Evolutionary conservation across 2,888 invertebrate genomes (phyloP).

Genomic region (Ceriagrion tenellum): DNA sequence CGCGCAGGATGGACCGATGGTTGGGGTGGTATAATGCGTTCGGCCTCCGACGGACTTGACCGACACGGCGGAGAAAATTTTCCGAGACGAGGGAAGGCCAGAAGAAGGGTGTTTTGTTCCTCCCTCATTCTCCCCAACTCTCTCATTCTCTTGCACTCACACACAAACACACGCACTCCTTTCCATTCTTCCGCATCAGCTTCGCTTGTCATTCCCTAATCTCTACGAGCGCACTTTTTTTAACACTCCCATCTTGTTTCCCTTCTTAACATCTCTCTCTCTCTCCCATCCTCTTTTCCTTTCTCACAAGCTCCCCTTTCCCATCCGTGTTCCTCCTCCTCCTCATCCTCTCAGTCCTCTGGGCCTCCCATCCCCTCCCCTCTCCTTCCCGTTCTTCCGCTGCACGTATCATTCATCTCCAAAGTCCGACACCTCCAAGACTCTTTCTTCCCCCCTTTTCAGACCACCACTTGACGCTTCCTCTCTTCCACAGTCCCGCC

Average conservation of each 20-base stretch:
- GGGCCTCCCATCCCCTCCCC: background rate
- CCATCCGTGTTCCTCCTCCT: background rate
- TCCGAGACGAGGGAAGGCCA: background rate
- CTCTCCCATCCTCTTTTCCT: background rate
- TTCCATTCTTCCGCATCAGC: slow-evolving; percentile 11
- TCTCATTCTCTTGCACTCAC: background rate
- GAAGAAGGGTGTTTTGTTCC: background rate
- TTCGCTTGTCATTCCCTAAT: slow-evolving; percentile 19
- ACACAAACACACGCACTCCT: background rate
- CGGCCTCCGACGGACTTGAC: background rate
- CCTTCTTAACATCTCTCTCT: background rate
- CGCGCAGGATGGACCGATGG: no score
- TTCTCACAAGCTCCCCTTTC: background rate
- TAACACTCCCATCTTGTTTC: background rate
- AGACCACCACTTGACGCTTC: background rate
- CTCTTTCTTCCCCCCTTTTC: background rate
- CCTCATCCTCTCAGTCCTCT: background rate
- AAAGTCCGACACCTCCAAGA: background rate
- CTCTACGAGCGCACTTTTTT: background rate
- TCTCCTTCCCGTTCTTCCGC: slow-evolving; percentile 26
- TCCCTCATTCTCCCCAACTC: background rate
- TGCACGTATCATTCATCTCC: slow-evolving; percentile 2
- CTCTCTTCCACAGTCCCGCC: background rate
- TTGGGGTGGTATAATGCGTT: background rate
- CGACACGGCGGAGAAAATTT: background rate